These are phyloP conservation scores for Trichonephila clavata DNA, from an alignment of 1,140 invertebrate genomes.

Conservation along the genomic window DNA sequence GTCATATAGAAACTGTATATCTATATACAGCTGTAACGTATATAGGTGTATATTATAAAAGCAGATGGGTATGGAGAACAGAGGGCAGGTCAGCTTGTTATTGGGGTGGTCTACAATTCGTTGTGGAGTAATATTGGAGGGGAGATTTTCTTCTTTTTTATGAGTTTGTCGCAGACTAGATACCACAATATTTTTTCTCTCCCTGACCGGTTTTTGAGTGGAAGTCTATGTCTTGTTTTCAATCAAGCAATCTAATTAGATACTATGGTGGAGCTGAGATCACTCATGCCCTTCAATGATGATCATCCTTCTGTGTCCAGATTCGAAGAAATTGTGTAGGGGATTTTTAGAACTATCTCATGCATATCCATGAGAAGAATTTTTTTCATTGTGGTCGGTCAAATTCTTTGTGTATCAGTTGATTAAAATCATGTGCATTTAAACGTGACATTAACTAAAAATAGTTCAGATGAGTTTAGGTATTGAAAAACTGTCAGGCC, in stretches of 20 bases:
- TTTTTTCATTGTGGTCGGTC: not conserved
- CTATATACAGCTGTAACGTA: slow-evolving; percentile 20
- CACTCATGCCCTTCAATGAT: slow-evolving; percentile 2
- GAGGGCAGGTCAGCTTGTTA: slow-evolving; percentile 2
- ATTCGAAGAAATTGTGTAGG: not conserved
- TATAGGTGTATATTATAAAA: slow-evolving; percentile 20
- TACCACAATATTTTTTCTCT: not conserved
- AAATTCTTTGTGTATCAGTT: not conserved
- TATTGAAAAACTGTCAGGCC: not conserved
- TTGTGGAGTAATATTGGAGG: not conserved
- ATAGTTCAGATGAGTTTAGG: not conserved
- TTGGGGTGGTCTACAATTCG: not conserved
- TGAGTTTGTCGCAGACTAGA: not conserved
- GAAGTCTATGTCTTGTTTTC: not conserved
- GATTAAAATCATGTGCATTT: not conserved
- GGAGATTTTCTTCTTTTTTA: not conserved
- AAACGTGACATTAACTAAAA: not conserved
- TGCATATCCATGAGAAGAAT: not conserved
- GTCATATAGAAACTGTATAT: slow-evolving; percentile 35
- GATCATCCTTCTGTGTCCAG: not conserved
- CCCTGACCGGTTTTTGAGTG: not conserved
- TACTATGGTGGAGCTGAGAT: not conserved
- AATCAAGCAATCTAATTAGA: not conserved
- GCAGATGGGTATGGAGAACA: not conserved
- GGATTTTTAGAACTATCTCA: not conserved